These are phyloP conservation scores for Paramacrobiotus metropolitanus DNA, from an alignment of 1,140 invertebrate genomes.

Conservation along the genomic window DNA sequence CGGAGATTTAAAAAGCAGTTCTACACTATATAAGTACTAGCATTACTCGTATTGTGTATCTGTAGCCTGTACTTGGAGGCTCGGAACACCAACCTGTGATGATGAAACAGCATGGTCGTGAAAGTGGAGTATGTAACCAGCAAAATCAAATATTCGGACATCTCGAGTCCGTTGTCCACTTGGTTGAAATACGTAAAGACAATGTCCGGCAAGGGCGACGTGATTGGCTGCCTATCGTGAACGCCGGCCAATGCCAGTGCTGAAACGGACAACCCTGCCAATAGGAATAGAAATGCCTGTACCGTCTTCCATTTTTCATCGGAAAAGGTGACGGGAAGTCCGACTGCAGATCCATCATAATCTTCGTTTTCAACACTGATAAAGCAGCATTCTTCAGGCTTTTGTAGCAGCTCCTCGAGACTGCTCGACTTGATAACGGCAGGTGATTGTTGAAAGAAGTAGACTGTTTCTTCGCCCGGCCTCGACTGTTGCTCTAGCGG, in stretches of 20 bases:
- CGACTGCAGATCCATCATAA: too few relatives aligned
- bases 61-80: neutral
- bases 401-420: too few relatives aligned
- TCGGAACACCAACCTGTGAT: conserved; percentile 37
- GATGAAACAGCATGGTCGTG: conserved; percentile 51
- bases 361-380: too few relatives aligned
- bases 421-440: too few relatives aligned
- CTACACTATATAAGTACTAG: too few relatives aligned
- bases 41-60: too few relatives aligned
- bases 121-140: conserved; percentile 43
- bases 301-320: neutral
- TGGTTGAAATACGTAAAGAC: conserved; percentile 46
- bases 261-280: neutral
- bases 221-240: conserved; percentile 50
- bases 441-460: too few relatives aligned
- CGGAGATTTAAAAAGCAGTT: neutral
- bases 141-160: conserved; percentile 64
- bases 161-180: conserved; percentile 47
- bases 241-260: conserved; percentile 40
- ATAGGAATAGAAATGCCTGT: neutral
- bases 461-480: too few relatives aligned
- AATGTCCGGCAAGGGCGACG: conserved; percentile 49
- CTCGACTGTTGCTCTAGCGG: too few relatives aligned
- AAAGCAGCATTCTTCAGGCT: too few relatives aligned
- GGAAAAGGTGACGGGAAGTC: too few relatives aligned